Evolutionary conservation across 2,113 vertebrate species (phyloP), one percentile per base, ranked within the genome.

Genomic region (Azemiops feae): DNA sequence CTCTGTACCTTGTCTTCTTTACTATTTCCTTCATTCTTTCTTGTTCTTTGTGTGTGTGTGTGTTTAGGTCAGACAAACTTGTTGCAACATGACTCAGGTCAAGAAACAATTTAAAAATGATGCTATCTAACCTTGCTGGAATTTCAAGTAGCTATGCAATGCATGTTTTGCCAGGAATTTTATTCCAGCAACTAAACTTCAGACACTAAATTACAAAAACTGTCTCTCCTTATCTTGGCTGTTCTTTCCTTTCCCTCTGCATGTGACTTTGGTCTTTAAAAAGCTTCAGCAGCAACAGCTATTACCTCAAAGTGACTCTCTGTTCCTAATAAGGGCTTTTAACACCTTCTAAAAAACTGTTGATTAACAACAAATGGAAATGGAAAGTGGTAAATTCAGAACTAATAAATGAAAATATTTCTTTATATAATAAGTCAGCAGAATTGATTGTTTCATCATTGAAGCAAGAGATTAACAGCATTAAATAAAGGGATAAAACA

Each of bases 301-400:
- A 94, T 87, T 87, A 90, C 88, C 50, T 87, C 91, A 94, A 94
- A 92, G 52, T 89, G 91, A 92, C 89, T 91, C 89, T 93, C 58
- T 90, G 88, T 93, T 93, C 92, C 89, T 90, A 90, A 93, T 93
- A 90, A 87, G 89, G 89, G 92, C 81, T 93, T 92, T 93, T 93
- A 93, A 90, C 92, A 90, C 92, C 89, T 85, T 90, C 89, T 93
- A 87, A 87, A 93, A 89, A 93, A 90, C 89, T 93, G 92, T 87
- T 93, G 92, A 93, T 93, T 90, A 93, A 90, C 81, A 90, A 90
- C 60, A 90, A 90, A 87, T 88, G 52, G 85, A 88, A 91, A 93
- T 91, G 39, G 52, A 91, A 93, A 91, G 89, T 91, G 92, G 89
- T 88, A 91, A 47, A 91, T 91, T 93, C 92, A 74, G 34, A 93